Percentiles rank a stretch among this genome's conserved stretches.
These are phyloP conservation scores for Jaculus jaculus DNA, from an alignment of 2,113 vertebrate genomes.

Conservation along the genomic window DNA sequence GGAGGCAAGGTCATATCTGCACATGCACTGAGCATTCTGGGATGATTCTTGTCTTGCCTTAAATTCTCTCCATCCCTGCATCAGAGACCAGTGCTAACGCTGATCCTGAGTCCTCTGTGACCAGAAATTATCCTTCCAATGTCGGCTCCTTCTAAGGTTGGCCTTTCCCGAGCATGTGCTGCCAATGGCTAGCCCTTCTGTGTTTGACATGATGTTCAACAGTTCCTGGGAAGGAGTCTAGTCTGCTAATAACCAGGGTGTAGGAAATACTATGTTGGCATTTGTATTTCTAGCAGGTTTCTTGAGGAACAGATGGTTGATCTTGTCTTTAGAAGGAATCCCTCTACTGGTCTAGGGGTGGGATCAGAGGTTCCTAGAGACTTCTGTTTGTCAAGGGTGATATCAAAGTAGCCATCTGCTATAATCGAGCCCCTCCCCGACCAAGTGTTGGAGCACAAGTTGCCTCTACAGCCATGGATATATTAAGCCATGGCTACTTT, in stretches of 20 bases:
- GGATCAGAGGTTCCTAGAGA: neutral
- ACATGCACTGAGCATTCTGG: accelerated
- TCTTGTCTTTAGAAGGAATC: neutral
- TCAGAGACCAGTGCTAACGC: neutral
- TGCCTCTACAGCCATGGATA: neutral
- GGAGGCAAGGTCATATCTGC: neutral
- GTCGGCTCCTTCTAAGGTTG: neutral
- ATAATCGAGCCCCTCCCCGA: neutral
- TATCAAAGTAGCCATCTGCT: neutral
- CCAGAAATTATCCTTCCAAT: neutral
- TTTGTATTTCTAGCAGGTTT: neutral
- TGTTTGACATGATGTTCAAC: neutral
- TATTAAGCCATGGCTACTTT: neutral
- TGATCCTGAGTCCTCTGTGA: neutral
- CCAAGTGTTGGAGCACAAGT: neutral
- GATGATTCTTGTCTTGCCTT: neutral
- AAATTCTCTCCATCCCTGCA: neutral
- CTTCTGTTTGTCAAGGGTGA: neutral
- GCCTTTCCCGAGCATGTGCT: neutral
- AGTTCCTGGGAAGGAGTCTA: neutral
- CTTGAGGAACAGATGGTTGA: neutral
- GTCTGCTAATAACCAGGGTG: neutral
- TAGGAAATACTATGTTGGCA: neutral
- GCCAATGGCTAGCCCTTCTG: neutral
- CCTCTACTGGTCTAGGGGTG: neutral